These are phyloP conservation scores for Saccopteryx bilineata DNA, from an alignment of 2,113 vertebrate species.

Conservation along the genomic window DNA sequence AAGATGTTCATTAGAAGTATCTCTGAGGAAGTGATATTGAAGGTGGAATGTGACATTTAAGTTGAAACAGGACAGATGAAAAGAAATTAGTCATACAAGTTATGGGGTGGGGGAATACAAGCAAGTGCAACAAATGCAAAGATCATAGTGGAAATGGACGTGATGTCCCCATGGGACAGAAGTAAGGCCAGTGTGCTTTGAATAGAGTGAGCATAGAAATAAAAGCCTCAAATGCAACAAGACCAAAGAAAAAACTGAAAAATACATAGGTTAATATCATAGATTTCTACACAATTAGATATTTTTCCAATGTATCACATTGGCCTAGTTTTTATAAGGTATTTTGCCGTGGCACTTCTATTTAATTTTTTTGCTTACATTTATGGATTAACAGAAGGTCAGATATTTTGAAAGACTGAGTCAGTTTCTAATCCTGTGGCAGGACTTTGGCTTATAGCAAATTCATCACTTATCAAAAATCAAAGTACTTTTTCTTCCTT, in stretches of 20 bases:
- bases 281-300: background rate
- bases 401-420: constrained; percentile 56
- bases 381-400: constrained; percentile 51
- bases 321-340: background rate
- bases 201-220: background rate
- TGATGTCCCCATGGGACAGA: background rate
- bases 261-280: background rate
- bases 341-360: constrained; percentile 33
- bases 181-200: background rate
- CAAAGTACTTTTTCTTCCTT: constrained; percentile 70
- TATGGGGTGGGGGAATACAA: background rate
- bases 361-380: constrained; percentile 48
- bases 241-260: background rate
- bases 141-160: background rate
- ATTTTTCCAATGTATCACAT: background rate
- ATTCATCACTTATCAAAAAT: constrained; percentile 74
- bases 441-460: constrained; percentile 56
- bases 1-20: background rate
- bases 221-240: background rate
- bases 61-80: background rate
- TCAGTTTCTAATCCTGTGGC: constrained; percentile 52
- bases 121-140: background rate
- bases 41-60: background rate
- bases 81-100: background rate
- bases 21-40: background rate